Base-by-base conservation (phyloP, 64 coral and sea anemone genomes). In the Pachyseris speciosa region DNA sequence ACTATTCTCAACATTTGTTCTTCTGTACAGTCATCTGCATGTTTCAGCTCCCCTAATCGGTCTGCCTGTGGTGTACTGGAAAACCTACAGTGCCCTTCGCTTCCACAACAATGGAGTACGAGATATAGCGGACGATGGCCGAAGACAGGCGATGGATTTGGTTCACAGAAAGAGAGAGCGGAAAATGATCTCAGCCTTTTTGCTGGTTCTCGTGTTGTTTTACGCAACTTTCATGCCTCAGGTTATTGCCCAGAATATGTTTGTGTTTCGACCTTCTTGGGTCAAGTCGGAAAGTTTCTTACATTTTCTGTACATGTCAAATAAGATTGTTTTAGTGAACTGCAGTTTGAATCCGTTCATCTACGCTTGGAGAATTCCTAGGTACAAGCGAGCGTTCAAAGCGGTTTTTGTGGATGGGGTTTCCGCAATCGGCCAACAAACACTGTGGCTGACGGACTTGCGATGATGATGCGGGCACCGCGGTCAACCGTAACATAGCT, bases 311-410 rank as follows among this genome's bases (percentile, higher is more conserved):
- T 57, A n/a, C 9, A 6, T 28, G 30, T 55, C 75, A 8, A 57
- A 37, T 9, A 37, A 36, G 36, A 7, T 79, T 31, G 1, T 79
- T n/a, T 37, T 79, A 57, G 0, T 79, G 8, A 79, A 79, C 30
- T 79, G 75, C 9, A 36, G 29, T 58, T 57, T 79, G 7, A 57
- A 79, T 57, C 49, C 75, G 7, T 79, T 79, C 19, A 55, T 58
- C 2, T 79, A 79, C 30, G 47, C 75, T 25, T 58, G 75, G 75
- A 36, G 75, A 22, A 79, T 79, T 79, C 75, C 75, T 20, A 53
- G 33, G 2, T 79, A 79, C 32, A 79, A 26, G 48, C 28, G 75
- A 57, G 75, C 75, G 11, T 79, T 79, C 30, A 19, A 52, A 51
- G 75, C 75, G 4, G 28, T 79, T 57, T 79, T 55, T 4, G 30